Percentiles rank a stretch among this genome's conserved stretches.
Conservation (phyloP, 2,888 invertebrate genomes). For the Meta bourneti region DNA sequence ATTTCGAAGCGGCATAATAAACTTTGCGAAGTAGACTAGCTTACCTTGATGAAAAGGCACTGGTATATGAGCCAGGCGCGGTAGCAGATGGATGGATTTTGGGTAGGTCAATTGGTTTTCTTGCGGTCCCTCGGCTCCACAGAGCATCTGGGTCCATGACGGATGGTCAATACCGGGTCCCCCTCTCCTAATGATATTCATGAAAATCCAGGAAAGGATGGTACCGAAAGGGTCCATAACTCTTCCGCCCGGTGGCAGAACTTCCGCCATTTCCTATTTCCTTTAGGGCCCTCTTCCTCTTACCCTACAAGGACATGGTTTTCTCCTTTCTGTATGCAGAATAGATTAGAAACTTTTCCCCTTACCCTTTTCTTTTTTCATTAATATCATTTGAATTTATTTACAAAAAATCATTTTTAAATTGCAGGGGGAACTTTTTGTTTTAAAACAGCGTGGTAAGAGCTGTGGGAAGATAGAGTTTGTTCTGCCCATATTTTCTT, state of each 20-base stretch:
- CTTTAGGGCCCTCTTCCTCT: not conserved
- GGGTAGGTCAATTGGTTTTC: slow-evolving; percentile 70
- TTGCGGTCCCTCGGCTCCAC: slow-evolving; percentile 29
- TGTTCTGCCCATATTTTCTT: not conserved
- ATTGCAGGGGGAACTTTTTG: not conserved
- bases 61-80: not conserved
- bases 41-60: slow-evolving; percentile 58
- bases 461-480: not conserved
- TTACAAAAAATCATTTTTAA: slow-evolving; percentile 35
- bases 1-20: slow-evolving; percentile 53
- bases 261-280: slow-evolving; percentile 23
- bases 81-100: slow-evolving; percentile 26
- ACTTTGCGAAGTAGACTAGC: slow-evolving; percentile 30
- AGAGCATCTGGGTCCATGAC: slow-evolving; percentile 59
- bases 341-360: slow-evolving; percentile 25
- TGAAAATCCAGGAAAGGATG: slow-evolving; percentile 50
- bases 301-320: slow-evolving; percentile 25
- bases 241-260: slow-evolving; percentile 50
- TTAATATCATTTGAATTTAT: slow-evolving; percentile 34
- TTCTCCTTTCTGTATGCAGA: slow-evolving; percentile 47
- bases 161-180: slow-evolving; percentile 65
- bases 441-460: no score
- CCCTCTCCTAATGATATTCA: slow-evolving; percentile 65
- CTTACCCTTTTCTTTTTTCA: not conserved
- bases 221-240: slow-evolving; percentile 67